Conservation (phyloP, 2,113 vertebrate species). For the Pithys albifrons region DNA sequence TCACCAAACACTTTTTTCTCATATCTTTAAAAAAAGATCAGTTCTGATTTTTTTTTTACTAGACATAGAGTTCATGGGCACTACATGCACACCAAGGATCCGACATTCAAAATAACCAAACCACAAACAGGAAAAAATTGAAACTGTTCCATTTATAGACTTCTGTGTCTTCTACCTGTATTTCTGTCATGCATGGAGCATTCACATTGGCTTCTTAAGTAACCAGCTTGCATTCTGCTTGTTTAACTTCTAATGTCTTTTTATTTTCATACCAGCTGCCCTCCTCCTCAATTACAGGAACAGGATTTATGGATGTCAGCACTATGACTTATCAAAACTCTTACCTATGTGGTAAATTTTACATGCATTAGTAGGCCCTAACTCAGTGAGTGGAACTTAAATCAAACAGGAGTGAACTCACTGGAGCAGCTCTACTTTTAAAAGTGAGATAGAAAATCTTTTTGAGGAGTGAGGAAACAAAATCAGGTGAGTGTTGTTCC, state of each 20-base stretch:
- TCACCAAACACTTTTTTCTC: background rate
- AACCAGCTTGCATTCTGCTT: background rate
- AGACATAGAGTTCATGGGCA: background rate
- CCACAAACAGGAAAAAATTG: background rate
- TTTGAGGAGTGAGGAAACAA: background rate
- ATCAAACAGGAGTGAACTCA: background rate
- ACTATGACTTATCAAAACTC: background rate
- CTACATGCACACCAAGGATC: background rate
- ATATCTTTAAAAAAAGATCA: background rate
- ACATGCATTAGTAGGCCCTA: background rate
- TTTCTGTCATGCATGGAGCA: background rate
- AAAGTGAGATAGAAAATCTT: background rate
- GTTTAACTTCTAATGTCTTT: background rate
- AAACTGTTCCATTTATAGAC: background rate
- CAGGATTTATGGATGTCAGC: background rate
- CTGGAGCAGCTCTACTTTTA: background rate
- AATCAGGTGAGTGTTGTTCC: background rate
- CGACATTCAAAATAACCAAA: background rate
- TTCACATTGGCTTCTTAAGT: background rate
- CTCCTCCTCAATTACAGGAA: background rate
- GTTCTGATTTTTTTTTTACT: background rate
- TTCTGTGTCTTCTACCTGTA: background rate
- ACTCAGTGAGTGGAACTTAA: background rate
- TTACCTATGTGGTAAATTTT: background rate
- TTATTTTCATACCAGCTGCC: background rate